Base-by-base conservation (phyloP, 2,888 invertebrate genomes). In the Sarcophaga rosellei region DNA sequence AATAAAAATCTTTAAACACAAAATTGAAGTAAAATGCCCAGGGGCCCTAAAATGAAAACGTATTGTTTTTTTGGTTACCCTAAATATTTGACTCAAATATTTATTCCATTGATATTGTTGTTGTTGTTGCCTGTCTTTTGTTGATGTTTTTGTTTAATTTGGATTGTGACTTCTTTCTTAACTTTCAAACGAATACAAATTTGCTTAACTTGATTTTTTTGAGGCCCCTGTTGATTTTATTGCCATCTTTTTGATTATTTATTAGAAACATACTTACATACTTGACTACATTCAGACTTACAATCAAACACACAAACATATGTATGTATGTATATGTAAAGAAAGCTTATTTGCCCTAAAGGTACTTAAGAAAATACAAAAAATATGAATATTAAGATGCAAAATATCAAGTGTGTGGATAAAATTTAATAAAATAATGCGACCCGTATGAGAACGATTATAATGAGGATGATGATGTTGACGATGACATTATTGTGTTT, bases 381-480 rank as follows among this genome's bases (percentile, higher is more conserved):
- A 15, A 66, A 84, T 65, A 73, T 76, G 45, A 68, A 68, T 76
- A 66, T 77, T 77, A 85, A 81, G 81, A 85, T 85, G 75, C 81
- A 85, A 81, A 85, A 81, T 74, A 77, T 81, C 81, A 85, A 85
- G 81, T 35, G 35, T 35, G 35, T 85, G 76, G 62, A 85, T 77
- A 81, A 81, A 81, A 72, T 62, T 35, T 76, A 81, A 77, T 79
- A 23, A 65, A 72, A 72, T 72, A 79, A 70, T 75, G 69, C 63
- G 69, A 15, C 44, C 10, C 35, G 35, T 35, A 35, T 2, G 35
- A 10, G 35, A 10, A 35, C 35, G 10, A 8, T 35, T 35, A 35
- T 35, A 35, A 35, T 35, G 35, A 35, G 1, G 35, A 35, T 35
- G 35, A 35, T 35, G 35, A n/a, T n/a, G n/a, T n/a, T n/a, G 25